A percentile compares a stretch with the other conserved stretches of the same genome.
Conservation (phyloP, 2,888 invertebrate genomes). For the Drosophila mayaguana region DNA sequence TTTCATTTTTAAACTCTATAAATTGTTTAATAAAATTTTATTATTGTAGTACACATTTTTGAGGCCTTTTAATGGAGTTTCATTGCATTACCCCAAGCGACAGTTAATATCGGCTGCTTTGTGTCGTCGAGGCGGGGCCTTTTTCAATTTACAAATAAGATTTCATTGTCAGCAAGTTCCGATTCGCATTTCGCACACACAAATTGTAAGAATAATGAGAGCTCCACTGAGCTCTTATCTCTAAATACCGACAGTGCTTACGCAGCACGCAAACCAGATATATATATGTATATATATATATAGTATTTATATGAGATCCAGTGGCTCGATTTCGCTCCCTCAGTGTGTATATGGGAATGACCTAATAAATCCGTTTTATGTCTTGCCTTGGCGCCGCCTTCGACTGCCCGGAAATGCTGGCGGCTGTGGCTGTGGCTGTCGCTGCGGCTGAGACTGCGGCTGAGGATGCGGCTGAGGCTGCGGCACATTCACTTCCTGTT, state of each 20-base stretch:
- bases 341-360: conserved; percentile 55
- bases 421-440: conserved; percentile 34
- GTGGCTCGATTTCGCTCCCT: conserved; percentile 4
- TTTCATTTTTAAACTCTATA: background rate
- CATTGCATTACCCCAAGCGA: background rate
- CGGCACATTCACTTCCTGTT: conserved; percentile 18
- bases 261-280: conserved; percentile 45
- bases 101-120: conserved; percentile 24
- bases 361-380: conserved; percentile 79
- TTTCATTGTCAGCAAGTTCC: conserved; percentile 66
- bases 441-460: conserved; percentile 3
- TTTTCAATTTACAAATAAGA: conserved; percentile 68
- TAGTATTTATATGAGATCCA: conserved; percentile 3
- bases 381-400: conserved; percentile 73
- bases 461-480: conserved; percentile 6
- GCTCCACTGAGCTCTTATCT: conserved; percentile 42
- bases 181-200: conserved; percentile 53
- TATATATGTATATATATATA: background rate
- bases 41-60: background rate
- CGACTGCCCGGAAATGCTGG: conserved; percentile 66
- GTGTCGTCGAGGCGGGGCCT: conserved; percentile 18
- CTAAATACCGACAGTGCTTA: conserved; percentile 48
- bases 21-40: background rate
- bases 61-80: background rate
- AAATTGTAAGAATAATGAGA: conserved; percentile 65